Base-by-base conservation (phyloP, 2,888 invertebrate genomes). In the Idaea dimidiata region DNA sequence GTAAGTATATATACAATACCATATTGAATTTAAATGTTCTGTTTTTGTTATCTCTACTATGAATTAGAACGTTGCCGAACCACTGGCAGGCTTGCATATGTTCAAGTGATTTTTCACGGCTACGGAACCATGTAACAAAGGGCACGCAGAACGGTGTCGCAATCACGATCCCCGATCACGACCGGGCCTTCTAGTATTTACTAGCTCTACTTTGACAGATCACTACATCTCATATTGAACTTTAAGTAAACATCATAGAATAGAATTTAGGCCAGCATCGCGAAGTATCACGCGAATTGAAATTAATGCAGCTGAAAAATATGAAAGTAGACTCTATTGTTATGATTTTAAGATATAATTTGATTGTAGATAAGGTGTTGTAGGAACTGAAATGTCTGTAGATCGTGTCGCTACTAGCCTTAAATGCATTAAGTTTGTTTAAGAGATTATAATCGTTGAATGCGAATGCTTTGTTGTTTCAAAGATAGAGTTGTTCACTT, bases 101-200 rank as follows among this genome's bases (percentile, higher is more conserved):
- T 91, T 88, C 86, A 84, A 89, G 88, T 91, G 89, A 91, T 91
- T 91, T 91, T 92, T 92, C 92, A 92, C 91, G 89, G 91, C 88
- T 89, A 81, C 86, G 82, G 84, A 86, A 88, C 90, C 86, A 80
- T 88, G 90, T 89, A 70, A 82, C 90, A 91, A 91, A 91, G 92
- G 90, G 88, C 90, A 91, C 88, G 88, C 90, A 89, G 88, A 80
- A 81, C 86, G 81, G 90, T 91, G 91, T 91, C 84, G 89, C 85
- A 91, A 91, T 92, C 91, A 91, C 91, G 91, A 92, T 87, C 86
- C 88, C 74, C 76, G 89, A 92, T 91, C 91, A 92, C 91, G 91
- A 92, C 90, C 82, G 80, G 82, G 82, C 83, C 84, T 76, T 87
- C 82, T 82, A 83, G 83, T 86, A 88, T 87, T 84, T 82, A 86